phyloP scores from a whole-genome alignment of 2,888 invertebrate species.

The Campoletis raptor region DNA sequence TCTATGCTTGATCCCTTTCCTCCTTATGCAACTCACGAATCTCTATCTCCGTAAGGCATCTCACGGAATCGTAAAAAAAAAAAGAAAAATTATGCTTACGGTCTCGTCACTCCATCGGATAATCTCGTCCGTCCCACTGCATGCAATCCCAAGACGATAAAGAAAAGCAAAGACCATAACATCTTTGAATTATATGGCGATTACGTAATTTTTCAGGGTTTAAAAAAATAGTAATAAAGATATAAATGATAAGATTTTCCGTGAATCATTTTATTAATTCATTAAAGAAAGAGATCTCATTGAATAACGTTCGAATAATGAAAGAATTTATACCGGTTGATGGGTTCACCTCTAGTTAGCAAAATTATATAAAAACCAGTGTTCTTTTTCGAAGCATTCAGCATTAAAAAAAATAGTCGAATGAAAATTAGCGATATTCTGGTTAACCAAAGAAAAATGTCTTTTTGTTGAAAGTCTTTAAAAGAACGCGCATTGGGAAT shows the following conservation, averaged over 20 bases:
- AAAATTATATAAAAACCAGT: neutral
- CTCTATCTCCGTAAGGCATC: constrained; percentile 39
- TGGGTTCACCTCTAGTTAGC: neutral
- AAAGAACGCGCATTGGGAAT: neutral
- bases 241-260: constrained; percentile 10
- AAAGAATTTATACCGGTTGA: neutral
- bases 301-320: neutral
- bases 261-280: neutral
- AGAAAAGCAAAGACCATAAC: constrained; percentile 36
- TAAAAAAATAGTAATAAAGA: constrained; percentile 31
- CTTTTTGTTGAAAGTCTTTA: neutral
- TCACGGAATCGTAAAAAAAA: constrained; percentile 51
- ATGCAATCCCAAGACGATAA: constrained; percentile 37
- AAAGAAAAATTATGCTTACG: constrained; percentile 26
- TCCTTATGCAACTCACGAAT: constrained; percentile 37
- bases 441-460: neutral
- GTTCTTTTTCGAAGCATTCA: neutral
- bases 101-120: constrained; percentile 35
- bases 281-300: neutral
- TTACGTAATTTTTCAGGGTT: neutral
- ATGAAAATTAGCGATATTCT: neutral
- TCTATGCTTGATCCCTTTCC: constrained; percentile 17
- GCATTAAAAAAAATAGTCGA: too few species aligned
- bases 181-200: constrained; percentile 24
- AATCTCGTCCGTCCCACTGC: constrained; percentile 48